Evolutionary conservation across 2,797 vertebrate species (phyloP), one percentile per base, ranked within the genome.

Genomic region (Eospalax fontanierii): DNA sequence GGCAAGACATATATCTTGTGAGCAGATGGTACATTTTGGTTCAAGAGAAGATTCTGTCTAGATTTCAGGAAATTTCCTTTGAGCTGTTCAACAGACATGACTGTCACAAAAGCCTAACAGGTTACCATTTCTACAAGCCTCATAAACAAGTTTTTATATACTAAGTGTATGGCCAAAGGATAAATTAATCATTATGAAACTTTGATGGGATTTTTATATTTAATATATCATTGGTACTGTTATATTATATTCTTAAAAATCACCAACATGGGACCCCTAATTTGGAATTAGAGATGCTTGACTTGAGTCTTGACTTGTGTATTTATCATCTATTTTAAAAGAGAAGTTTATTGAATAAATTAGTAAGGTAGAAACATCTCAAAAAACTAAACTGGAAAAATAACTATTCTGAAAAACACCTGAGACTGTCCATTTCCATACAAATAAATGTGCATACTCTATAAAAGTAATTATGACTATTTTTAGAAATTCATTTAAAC

Each of bases 401-500:
- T 2, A 92, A 30, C 4, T 70, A 82, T 90, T 93, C 83, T 89
- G 18, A 94, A 84, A 89, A 92, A 70, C 2, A 54, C 74, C 24
- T 75, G 92, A 86, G 30, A 28, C 57, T 59, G 12, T 2, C 78
- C 2, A 90, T 85, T 96, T 93, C 70, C 87, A 82, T 81, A 96
- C 43, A 94, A 89, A 93, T 76, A 93, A 90, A 92, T 59, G 28
- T 84, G 35, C 87, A 91, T 1, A 38, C 74, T 75, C 86, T 40
- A 15, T 76, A 73, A 89, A 91, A 80, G 22, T 83, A 94, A 85
- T 83, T 89, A 70, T 35, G 79, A 94, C 63, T 68, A 76, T n/a
- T 75, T 94, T 94, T 89, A 84, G 79, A 26, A 84, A 66, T 96
- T 93, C 90, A 76, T 94, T 81, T 89, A 96, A 91, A 66, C 11